Evolutionary conservation across 2,113 vertebrate genomes (phyloP), one percentile per base, ranked within the genome.

Genomic region (Melanostigma gelatinosum): DNA sequence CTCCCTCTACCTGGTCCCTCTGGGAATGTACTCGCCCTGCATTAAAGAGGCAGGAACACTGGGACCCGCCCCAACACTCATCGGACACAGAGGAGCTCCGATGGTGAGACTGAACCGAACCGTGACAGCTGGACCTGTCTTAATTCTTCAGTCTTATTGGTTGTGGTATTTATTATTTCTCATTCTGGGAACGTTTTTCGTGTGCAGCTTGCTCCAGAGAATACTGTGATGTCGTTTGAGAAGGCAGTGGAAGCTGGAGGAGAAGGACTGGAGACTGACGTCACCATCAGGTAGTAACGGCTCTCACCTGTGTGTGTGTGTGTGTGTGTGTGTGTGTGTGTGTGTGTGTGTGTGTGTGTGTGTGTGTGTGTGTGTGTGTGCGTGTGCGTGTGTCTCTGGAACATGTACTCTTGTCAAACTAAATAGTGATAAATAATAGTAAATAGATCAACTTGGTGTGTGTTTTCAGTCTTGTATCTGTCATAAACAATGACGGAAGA

Each of bases 21-120:
- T 98, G 92, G 97, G 97, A 27, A 95, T 97, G 96, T 96, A 97
- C 85, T 99, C 97, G 0, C 96, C 97, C 83, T 99, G 97, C 87
- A 95, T 99, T 87, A 95, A 95, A 88, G 95, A 97, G 44, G 76
- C 88, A 16, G 95, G 96, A 40, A 94, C 93, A 0, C 94, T 99
- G 83, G 96, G 96, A 55, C 96, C 96, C 8, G 95, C 96, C 3
- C 98, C 97, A 0, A 63, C 69, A 1, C 92, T 99, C 64, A 94
- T 98, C 75, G 97, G 95, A 70, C 97, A 99, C 88, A 94, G 97
- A 93, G 98, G 97, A 79, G 96, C 97, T 38, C 97, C 98, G 8
- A 97, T 96, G 97, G 97, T 99, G 22, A 83, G 67, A 58, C 48
- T 3, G 32, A 44, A 18, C 24, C 15, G 11, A 38, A 36, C n/a